Base-by-base conservation (phyloP, 1,140 invertebrate species). In the Wiebesia pumilae region DNA sequence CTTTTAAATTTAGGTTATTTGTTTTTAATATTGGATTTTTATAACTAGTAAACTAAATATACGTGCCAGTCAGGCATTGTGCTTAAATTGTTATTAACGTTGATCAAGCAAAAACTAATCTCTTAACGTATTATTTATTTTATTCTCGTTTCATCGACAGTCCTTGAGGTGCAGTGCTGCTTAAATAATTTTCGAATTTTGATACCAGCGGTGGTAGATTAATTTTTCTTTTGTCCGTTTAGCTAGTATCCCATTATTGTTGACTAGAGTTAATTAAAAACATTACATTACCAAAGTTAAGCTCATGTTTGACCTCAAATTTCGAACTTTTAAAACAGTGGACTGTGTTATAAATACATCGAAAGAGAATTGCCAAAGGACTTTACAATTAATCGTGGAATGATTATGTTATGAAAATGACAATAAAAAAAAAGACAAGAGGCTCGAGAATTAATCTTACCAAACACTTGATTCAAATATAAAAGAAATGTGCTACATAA, bases 241-340 rank as follows among this genome's bases (percentile, higher is more conserved):
- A 80, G n/a, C 85, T 62, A 71, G 75, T 83, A 80, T 87, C 35
- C 69, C 88, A 88, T 83, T 83, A 87, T 87, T 85, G 87, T 88
- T 91, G 90, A 91, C 90, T 91, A 90, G 90, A 90, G 88, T 89
- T 86, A 87, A 87, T 89, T 89, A 88, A 87, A 88, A 88, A 47
- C 47, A 85, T 75, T 67, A 87, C 35, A 85, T 81, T 86, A 88
- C 27, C 78, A 84, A 84, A 77, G 27, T 81, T 62, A 19, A 81
- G 30, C 80, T 62, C 21, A 62, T 27, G 47, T 58, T 81, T 27
- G 7, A 86, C 54, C 54, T 77, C 54, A 21, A 85, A 54, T 38
- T 85, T 58, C 38, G 40, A 71, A 81, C 24, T 69, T 86, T 40
- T 14, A 7, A 82, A 86, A 73, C 12, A 79, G 40, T 54, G 21